Percentiles rank a stretch among this genome's conserved stretches.
These are phyloP conservation scores for Drosophila sp. DNA, from an alignment of 1,140 invertebrate genomes.

Conservation along the genomic window DNA sequence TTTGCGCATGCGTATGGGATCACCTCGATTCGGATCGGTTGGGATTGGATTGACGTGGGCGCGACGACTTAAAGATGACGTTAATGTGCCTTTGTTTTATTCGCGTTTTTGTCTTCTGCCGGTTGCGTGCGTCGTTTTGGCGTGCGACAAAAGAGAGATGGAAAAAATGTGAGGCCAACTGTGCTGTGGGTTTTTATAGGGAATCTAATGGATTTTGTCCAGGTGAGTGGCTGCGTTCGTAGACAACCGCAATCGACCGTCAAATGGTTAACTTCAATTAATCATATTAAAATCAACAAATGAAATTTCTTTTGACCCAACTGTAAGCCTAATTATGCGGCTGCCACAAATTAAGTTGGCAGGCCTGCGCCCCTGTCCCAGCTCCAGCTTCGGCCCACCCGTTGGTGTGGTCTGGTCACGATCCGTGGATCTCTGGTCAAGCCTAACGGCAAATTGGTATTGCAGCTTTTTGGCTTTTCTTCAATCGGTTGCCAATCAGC, in stretches of 20 bases:
- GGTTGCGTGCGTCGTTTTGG: slow-evolving; percentile 46
- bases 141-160: slow-evolving; percentile 55
- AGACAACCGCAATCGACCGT: slow-evolving; percentile 62
- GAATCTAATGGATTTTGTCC: slow-evolving; percentile 49
- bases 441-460: slow-evolving; percentile 32
- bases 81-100: slow-evolving; percentile 69
- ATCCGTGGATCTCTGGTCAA: slow-evolving; percentile 47
- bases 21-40: background rate
- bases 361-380: slow-evolving; percentile 10
- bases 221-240: slow-evolving; percentile 47
- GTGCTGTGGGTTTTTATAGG: slow-evolving; percentile 27
- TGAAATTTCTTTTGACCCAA: slow-evolving; percentile 34
- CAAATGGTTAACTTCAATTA: slow-evolving; percentile 40
- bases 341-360: slow-evolving; percentile 62
- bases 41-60: slow-evolving; percentile 39
- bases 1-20: slow-evolving; percentile 50
- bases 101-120: slow-evolving; percentile 18
- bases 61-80: slow-evolving; percentile 41
- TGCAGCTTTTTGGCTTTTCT: slow-evolving; percentile 16
- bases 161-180: slow-evolving; percentile 24
- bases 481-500: slow-evolving; percentile 63
- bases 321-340: slow-evolving; percentile 57
- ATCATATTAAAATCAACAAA: slow-evolving; percentile 5
- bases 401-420: slow-evolving; percentile 43
- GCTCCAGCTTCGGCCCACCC: slow-evolving; percentile 14